Percentiles rank a stretch among this genome's conserved stretches.
Evolutionary conservation across 2,113 vertebrate genomes (phyloP).

Genomic region (Thomomys bottae): DNA sequence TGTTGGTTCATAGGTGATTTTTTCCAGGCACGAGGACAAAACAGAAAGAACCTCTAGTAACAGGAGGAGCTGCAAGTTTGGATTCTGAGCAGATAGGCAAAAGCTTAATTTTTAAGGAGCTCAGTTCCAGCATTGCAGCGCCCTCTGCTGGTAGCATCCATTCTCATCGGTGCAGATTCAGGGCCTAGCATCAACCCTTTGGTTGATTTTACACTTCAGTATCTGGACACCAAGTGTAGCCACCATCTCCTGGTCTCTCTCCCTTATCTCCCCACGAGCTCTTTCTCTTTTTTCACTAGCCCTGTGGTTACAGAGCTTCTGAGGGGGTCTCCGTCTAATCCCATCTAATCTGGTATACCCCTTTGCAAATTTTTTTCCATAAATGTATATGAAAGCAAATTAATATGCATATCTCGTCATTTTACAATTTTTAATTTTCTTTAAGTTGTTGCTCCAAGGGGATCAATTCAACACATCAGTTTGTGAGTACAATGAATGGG

Average conservation of each 20-base stretch:
- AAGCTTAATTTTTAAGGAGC: constrained; percentile 8
- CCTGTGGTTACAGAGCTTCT: background rate
- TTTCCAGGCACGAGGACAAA: background rate
- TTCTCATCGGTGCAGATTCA: background rate
- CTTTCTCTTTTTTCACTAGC: background rate
- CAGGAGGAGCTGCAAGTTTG: background rate
- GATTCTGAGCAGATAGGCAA: background rate
- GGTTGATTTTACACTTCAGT: background rate
- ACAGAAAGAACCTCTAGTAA: background rate
- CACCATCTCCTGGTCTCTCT: background rate
- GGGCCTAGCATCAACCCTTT: background rate
- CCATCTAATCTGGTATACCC: background rate
- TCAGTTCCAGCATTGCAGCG: background rate
- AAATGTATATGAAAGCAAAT: background rate
- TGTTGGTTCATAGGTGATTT: background rate
- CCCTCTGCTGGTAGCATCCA: background rate
- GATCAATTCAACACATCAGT: no score
- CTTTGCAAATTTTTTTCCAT: background rate
- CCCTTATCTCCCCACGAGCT: background rate
- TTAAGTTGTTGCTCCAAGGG: no score
- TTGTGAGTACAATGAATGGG: no score
- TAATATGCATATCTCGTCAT: no score
- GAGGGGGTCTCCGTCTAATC: background rate
- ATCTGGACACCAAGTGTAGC: background rate
- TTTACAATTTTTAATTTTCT: no score